phyloP scores from a whole-genome alignment of 2,888 invertebrate genomes.

The Strigamia maritima region DNA sequence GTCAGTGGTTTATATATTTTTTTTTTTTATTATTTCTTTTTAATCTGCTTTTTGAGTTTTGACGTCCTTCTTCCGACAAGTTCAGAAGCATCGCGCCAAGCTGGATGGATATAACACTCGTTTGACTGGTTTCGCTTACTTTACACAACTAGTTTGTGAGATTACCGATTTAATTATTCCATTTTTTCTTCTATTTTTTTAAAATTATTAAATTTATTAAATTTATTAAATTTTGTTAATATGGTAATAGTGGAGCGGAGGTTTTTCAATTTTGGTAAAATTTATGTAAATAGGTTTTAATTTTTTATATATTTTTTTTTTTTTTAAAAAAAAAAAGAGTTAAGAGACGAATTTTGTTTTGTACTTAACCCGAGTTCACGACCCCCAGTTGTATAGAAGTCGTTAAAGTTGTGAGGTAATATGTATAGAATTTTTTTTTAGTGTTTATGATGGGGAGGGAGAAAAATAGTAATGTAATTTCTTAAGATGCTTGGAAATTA shows the following conservation, averaged over 20 bases:
- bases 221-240: neutral
- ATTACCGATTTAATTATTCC: slow-evolving; percentile 25
- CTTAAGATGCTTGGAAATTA: neutral
- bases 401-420: slow-evolving; percentile 17
- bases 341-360: neutral
- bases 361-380: slow-evolving; percentile 4
- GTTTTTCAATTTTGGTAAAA: slow-evolving; percentile 3
- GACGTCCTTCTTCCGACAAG: slow-evolving; percentile 19
- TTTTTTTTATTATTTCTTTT: neutral
- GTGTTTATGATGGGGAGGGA: neutral
- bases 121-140: slow-evolving; percentile 24
- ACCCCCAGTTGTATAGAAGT: slow-evolving; percentile 13
- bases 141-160: slow-evolving; percentile 20
- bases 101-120: neutral
- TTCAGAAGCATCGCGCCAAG: slow-evolving; percentile 1
- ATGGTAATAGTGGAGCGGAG: neutral
- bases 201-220: no score
- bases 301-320: neutral
- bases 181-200: slow-evolving; percentile 8
- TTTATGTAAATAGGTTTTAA: neutral
- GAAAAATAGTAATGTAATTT: neutral
- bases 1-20: neutral
- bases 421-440: neutral
- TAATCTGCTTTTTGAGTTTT: neutral
- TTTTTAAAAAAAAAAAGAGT: neutral